Conservation (phyloP, 2,113 vertebrate genomes). For the Pseudonaja textilis region DNA sequence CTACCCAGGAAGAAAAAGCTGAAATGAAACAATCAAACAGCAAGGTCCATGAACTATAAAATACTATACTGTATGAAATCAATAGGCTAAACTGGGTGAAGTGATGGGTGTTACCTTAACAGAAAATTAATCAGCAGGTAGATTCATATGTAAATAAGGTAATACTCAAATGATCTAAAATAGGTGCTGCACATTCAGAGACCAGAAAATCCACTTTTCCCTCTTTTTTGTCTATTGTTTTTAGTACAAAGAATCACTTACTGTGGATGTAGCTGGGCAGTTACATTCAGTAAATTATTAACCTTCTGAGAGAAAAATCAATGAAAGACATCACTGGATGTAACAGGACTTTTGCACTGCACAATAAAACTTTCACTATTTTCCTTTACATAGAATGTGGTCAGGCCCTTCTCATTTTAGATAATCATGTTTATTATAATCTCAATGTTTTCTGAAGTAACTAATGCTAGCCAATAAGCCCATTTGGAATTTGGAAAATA, state of each 20-base stretch:
- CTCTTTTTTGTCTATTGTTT: background rate
- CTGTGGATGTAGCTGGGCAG: background rate
- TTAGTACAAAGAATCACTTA: background rate
- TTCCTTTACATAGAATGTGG: background rate
- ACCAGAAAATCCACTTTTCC: background rate
- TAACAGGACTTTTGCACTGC: background rate
- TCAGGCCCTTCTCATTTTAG: background rate
- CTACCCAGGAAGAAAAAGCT: background rate
- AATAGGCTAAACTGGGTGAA: background rate
- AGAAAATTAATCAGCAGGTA: background rate
- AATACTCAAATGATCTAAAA: constrained; percentile 8
- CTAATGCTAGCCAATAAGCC: background rate
- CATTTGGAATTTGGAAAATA: background rate
- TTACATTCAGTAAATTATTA: constrained; percentile 11
- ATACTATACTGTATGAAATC: background rate
- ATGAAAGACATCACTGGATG: background rate
- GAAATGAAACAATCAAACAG: background rate
- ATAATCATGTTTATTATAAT: background rate
- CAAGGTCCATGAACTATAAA: background rate
- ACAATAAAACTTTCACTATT: background rate
- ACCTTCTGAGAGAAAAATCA: background rate
- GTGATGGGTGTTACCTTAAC: background rate
- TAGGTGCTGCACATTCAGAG: background rate
- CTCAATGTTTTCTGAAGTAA: background rate
- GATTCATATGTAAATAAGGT: background rate